phyloP scores from a whole-genome alignment of 2,888 invertebrate species.

The Lochmaea crataegi region DNA sequence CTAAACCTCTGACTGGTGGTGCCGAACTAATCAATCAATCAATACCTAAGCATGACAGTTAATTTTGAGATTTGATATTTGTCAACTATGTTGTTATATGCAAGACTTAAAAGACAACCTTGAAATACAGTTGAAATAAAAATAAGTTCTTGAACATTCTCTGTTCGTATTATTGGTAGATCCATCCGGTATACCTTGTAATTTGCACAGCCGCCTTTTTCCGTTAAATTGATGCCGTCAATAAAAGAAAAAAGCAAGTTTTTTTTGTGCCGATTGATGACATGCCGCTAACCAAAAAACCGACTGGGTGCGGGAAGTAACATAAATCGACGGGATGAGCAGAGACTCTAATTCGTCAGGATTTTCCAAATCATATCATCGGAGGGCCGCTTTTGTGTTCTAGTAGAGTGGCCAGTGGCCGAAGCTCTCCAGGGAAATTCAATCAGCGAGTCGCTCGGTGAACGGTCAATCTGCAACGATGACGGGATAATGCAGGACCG shows the following conservation, averaged over 20 bases:
- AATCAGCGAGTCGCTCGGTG: slow-evolving; percentile 57
- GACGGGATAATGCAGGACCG: slow-evolving; percentile 40
- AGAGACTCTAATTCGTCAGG: slow-evolving; percentile 52
- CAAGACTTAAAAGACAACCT: too few relatives aligned
- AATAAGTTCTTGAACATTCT: too few relatives aligned
- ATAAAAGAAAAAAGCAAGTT: slow-evolving; percentile 21
- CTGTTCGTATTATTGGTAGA: too few relatives aligned
- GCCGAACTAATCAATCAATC: too few relatives aligned
- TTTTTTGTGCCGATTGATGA: slow-evolving; percentile 35
- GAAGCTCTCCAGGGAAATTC: slow-evolving; percentile 60
- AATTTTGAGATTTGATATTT: too few relatives aligned
- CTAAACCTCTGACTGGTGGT: too few relatives aligned
- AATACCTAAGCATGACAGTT: too few relatives aligned
- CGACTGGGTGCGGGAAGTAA: slow-evolving; percentile 40
- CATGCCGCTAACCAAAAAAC: slow-evolving; percentile 25
- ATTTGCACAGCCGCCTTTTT: too few relatives aligned
- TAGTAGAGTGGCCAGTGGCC: slow-evolving; percentile 47
- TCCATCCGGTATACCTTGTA: too few relatives aligned
- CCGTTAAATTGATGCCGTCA: neutral
- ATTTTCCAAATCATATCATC: slow-evolving; percentile 58
- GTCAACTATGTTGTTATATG: too few relatives aligned
- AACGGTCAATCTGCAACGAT: slow-evolving; percentile 51
- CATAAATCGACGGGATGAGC: slow-evolving; percentile 48
- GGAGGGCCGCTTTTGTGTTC: slow-evolving; percentile 53
- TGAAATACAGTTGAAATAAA: too few relatives aligned